Evolutionary conservation across 2,888 invertebrate genomes (phyloP).

Genomic region (Loripinus fragilis): DNA sequence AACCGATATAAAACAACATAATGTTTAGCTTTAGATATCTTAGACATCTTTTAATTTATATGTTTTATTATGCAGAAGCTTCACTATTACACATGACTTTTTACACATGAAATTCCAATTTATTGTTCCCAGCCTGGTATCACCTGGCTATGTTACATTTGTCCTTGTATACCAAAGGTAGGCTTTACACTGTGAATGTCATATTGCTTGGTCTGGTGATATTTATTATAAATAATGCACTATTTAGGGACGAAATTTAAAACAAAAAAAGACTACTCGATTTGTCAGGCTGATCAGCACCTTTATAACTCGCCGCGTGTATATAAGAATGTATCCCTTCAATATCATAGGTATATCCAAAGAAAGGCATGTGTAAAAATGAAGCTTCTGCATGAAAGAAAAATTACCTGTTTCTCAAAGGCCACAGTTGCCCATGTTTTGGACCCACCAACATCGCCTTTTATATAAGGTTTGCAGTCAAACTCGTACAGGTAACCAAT

Average conservation of each 20-base stretch:
- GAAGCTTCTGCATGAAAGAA: background rate
- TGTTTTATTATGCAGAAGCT: no score
- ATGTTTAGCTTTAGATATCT: no score
- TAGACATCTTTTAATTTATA: no score
- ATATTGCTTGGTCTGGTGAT: no score
- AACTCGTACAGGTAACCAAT: constrained; percentile 33
- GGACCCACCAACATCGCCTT: background rate
- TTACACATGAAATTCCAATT: no score
- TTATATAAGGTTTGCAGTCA: constrained; percentile 19
- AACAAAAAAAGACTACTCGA: background rate
- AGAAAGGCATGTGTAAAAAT: background rate
- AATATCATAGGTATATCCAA: background rate
- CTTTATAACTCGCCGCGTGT: background rate
- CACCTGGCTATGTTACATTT: no score
- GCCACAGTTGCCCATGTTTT: constrained; percentile 16
- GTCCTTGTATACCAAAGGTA: no score
- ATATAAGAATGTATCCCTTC: background rate
- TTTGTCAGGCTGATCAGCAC: background rate
- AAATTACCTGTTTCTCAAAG: constrained; percentile 24
- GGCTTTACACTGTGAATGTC: no score
- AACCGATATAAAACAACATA: no score
- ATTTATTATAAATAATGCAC: no score
- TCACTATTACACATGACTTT: no score
- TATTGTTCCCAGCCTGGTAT: no score
- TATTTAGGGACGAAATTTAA: background rate